Base-by-base conservation (phyloP, 2,888 invertebrate genomes). In the Dastarcus helophoroides region DNA sequence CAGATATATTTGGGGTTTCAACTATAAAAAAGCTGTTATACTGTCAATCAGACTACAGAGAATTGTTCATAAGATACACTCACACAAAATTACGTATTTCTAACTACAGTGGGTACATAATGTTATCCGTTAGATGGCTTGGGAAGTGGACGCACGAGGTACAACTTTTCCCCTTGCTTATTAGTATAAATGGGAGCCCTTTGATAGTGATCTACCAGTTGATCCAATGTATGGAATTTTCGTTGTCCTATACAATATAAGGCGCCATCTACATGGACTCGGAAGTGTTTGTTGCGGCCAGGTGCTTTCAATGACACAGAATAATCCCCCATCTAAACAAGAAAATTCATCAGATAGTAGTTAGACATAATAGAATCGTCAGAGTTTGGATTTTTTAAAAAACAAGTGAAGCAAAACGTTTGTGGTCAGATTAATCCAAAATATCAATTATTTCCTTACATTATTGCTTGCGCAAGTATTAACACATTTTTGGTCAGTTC, bases 121-220 rank as follows among this genome's bases (percentile, higher is more conserved):
- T 29, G 33, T 47, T 48, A 48, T 44, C 46, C 45, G 34, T 47
- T 51, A 28, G 40, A 62, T 37, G 64, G 59, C 58, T 79, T 77
- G 29, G 89, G 89, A 59, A 98, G 74, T 43, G 97, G 82, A 53
- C 93, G 82, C 55, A 95, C 88, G 49, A 98, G 76, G 69, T 90
- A 98, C 36, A 98, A 73, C 66, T 94, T 95, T 67, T 98, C 97
- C 49, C 93, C 93, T 63, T 89, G 86, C 63, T 90, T 90, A 69
- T 90, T 91, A 55, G 93, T 94, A 68, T 94, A 98, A 60, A 98
- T 98, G 48, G 98, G 97, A 51, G 97, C 93, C 58, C 89, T 81
- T 71, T 93, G 94, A 72, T 98, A 98, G 68, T 98, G 97, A 58
- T 89, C 85, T 50, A 99, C 94, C 47, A 98, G 74, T 62, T 91